A percentile compares a stretch with the other conserved stretches of the same genome.
Evolutionary conservation across 2,888 invertebrate species (phyloP).

Genomic region (Drosophila monieri): DNA sequence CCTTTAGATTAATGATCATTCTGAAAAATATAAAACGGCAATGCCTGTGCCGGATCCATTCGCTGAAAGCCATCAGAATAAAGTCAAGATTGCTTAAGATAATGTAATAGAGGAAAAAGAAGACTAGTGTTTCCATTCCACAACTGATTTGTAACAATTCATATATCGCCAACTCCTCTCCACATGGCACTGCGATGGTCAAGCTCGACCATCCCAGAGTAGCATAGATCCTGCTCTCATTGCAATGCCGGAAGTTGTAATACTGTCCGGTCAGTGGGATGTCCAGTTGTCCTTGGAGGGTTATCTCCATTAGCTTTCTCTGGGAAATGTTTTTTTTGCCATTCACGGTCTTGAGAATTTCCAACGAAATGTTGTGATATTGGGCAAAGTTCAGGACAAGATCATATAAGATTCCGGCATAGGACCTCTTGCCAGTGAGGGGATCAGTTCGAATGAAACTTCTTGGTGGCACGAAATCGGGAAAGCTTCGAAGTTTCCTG

Average conservation of each 20-base stretch:
- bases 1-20: not conserved
- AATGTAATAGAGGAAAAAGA: accelerated
- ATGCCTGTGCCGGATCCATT: not conserved
- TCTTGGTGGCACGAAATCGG: constrained; percentile 15
- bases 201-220: constrained; percentile 4
- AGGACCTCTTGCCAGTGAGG: constrained; percentile 21
- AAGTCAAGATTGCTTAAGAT: not conserved
- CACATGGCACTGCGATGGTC: constrained; percentile 53
- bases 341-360: accelerated
- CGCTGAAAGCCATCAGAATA: not conserved
- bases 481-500: constrained; percentile 15
- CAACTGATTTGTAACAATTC: not conserved
- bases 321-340: accelerated
- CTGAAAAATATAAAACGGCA: accelerated
- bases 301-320: not conserved
- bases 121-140: accelerated
- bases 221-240: not conserved
- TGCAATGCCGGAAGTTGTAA: constrained; percentile 5
- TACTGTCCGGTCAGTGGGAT: constrained; percentile 13
- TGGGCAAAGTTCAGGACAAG: constrained; percentile 16
- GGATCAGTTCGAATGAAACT: constrained; percentile 22
- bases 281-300: constrained; percentile 22
- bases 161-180: constrained; percentile 3
- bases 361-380: constrained; percentile 37
- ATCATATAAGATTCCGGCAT: constrained; percentile 8